phyloP scores from a whole-genome alignment of 1,140 invertebrate species.

The Eufriesea mexicana region DNA sequence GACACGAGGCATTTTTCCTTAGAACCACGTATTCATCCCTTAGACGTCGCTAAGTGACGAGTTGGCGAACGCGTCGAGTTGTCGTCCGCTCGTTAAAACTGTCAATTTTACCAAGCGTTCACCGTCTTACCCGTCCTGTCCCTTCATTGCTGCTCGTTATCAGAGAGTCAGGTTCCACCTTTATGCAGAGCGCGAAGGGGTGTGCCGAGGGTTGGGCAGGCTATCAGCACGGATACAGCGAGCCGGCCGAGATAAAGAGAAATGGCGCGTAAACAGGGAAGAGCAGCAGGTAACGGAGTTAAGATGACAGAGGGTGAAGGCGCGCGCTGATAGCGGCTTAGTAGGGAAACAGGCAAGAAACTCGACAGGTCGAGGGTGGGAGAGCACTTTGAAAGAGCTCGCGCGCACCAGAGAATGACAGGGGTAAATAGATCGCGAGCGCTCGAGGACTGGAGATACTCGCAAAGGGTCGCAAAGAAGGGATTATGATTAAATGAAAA shows the following conservation, averaged over 20 bases:
- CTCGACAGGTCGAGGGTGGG: background rate
- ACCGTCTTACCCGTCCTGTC: constrained; percentile 31
- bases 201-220: too few relatives aligned
- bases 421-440: constrained; percentile 36
- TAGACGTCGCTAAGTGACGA: background rate
- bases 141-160: constrained; percentile 24
- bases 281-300: constrained; percentile 18
- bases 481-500: constrained; percentile 21
- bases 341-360: background rate
- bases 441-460: constrained; percentile 20
- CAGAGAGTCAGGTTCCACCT: constrained; percentile 10
- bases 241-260: constrained; percentile 13
- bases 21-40: background rate
- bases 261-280: constrained; percentile 31
- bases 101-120: background rate
- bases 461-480: background rate
- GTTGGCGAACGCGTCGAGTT: background rate
- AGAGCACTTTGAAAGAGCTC: background rate
- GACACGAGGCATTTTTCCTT: too few relatives aligned
- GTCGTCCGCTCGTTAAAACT: background rate
- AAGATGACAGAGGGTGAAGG: constrained; percentile 9
- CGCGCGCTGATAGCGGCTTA: background rate
- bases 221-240: background rate
- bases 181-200: constrained; percentile 2
- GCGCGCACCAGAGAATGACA: constrained; percentile 1